A percentile compares a stretch with the other conserved stretches of the same genome.
phyloP scores from a whole-genome alignment of 2,888 invertebrate species.

The Drosophila putrida region DNA sequence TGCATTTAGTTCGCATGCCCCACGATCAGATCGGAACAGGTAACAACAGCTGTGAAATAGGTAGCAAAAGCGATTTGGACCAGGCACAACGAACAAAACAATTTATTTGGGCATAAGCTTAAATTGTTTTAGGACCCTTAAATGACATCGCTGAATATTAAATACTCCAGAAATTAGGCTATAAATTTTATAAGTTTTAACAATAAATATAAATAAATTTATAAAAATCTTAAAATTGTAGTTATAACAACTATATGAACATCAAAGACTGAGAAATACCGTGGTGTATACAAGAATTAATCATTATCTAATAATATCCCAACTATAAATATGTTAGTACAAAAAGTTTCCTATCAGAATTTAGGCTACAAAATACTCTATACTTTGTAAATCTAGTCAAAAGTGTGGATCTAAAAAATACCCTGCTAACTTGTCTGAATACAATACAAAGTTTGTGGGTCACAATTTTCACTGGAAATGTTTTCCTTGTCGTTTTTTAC shows the following conservation, averaged over 20 bases:
- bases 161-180: slow-evolving; percentile 1
- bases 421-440: no score
- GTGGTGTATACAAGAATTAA: no score
- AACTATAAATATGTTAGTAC: no score
- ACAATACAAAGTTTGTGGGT: background rate
- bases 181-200: no score
- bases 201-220: no score
- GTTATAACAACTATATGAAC: no score
- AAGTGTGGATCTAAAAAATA: background rate
- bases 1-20: slow-evolving; percentile 60
- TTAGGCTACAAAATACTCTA: no score
- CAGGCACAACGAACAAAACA: slow-evolving; percentile 36
- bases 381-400: no score
- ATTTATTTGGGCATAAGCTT: slow-evolving; percentile 52
- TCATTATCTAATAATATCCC: no score
- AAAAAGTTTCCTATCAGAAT: no score
- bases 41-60: slow-evolving; percentile 25
- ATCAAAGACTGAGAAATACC: no score
- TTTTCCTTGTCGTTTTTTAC: background rate
- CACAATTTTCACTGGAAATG: slow-evolving; percentile 1
- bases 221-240: no score
- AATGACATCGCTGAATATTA: slow-evolving; percentile 10
- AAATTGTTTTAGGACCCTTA: slow-evolving; percentile 46
- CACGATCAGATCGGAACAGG: slow-evolving; percentile 41
- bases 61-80: slow-evolving; percentile 49